These are phyloP conservation scores for Alosa alosa DNA, from an alignment of 2,113 vertebrate species.

Conservation along the genomic window DNA sequence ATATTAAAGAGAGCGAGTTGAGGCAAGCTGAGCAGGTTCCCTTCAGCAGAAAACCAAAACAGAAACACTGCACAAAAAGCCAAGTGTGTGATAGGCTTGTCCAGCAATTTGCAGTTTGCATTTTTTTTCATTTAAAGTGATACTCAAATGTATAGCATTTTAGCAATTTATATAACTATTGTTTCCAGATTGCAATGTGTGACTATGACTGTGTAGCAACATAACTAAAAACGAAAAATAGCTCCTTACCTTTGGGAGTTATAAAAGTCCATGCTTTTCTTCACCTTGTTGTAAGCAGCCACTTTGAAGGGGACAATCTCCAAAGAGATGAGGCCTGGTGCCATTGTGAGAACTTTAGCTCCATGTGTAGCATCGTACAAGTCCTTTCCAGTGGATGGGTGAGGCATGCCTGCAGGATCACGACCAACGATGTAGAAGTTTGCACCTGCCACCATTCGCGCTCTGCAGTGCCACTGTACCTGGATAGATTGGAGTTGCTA, in stretches of 20 bases:
- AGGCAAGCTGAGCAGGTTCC: no score
- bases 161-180: no score
- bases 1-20: no score
- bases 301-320: constrained; percentile 98
- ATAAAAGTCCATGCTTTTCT: constrained; percentile 94
- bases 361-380: constrained; percentile 94
- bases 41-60: no score
- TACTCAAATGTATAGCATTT: no score
- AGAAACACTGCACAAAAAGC: no score
- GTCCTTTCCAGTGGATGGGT: constrained; percentile 91
- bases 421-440: constrained; percentile 98
- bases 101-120: no score
- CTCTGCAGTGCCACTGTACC: constrained; percentile 98
- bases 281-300: constrained; percentile 93
- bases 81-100: no score
- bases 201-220: neutral
- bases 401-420: constrained; percentile 96
- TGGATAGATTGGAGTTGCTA: constrained; percentile 48
- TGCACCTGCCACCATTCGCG: constrained; percentile 95
- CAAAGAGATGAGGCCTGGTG: constrained; percentile 90
- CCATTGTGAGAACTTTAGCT: constrained; percentile 97
- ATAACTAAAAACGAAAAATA: constrained; percentile 30
- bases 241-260: constrained; percentile 86
- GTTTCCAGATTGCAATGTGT: no score
- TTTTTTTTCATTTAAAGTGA: no score